Evolutionary conservation across 2,888 invertebrate genomes (phyloP).

Genomic region (Cantharis flavilabris): DNA sequence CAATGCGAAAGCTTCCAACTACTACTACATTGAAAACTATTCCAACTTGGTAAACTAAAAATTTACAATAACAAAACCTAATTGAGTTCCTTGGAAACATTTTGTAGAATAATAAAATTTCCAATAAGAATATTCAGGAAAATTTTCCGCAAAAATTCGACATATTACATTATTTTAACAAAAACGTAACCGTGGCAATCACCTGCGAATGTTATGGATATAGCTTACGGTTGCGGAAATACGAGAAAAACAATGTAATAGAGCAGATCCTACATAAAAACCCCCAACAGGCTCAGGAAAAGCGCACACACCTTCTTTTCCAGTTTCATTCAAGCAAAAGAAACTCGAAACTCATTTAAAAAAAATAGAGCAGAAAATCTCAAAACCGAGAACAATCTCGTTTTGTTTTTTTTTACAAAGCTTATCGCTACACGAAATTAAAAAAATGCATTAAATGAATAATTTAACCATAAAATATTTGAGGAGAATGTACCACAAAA

Average conservation of each 20-base stretch:
- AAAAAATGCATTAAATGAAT: neutral
- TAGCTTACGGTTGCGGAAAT: constrained; percentile 17
- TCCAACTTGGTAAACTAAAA: neutral
- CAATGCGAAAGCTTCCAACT: neutral
- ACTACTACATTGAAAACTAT: neutral
- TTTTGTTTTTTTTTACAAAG: neutral
- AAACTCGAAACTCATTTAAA: constrained; percentile 7
- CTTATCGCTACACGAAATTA: neutral
- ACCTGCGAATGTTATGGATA: constrained; percentile 14
- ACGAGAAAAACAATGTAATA: constrained; percentile 21
- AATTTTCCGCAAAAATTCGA: neutral
- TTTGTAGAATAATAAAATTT: neutral
- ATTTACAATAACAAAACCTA: neutral
- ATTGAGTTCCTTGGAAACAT: neutral
- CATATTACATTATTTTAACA: neutral
- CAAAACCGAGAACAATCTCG: constrained; percentile 13
- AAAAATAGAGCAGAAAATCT: constrained; percentile 8
- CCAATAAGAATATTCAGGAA: neutral
- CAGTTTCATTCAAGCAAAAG: constrained; percentile 17
- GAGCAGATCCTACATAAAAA: constrained; percentile 24
- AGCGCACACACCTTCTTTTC: constrained; percentile 16
- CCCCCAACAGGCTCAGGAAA: constrained; percentile 16
- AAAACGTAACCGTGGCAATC: constrained; percentile 9
- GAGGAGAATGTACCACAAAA: neutral
- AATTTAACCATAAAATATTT: neutral